Evolutionary conservation across 1,140 invertebrate genomes (phyloP), one percentile per base, ranked within the genome.

Genomic region (Bombyx mori): DNA sequence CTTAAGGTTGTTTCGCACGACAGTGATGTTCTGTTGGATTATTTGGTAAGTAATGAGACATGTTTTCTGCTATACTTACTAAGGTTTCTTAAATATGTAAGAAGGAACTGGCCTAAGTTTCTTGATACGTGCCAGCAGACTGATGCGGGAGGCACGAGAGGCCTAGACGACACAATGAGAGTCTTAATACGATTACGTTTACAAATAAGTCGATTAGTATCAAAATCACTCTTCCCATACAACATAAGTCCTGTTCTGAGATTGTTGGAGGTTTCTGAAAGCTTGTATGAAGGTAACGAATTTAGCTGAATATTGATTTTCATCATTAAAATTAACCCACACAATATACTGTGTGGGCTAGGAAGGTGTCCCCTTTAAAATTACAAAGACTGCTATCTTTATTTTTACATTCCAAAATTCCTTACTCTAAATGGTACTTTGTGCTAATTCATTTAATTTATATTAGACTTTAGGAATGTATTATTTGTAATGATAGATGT

Each of bases 21-120:
- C 75, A 92, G 92, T 9, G 92, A 94, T 77, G 92, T 97, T 1
- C 73, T 97, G 18, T 82, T 98, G 44, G 96, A 98, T 88, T 92
- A 96, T 75, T 89, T 98, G 58, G 94, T 96, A 35, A 96, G 95
- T 67, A 97, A 96, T 77, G 96, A 97, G 80, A 98, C 96, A 6
- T 96, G 95, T 82, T 97, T 97, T 78, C 83, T 97, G 48, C 84
- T 96, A 4, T 98, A 97, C 88, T 86, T 98, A 53, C 88, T 96
- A 53, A 90, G 95, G 65, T 93, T 97, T 73, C 89, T 98, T 18
- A 97, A 97, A 71, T 96, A 95, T 86, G 92, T 96, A 9, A 89
- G 93, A 61, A 90, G 93, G 64, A 95, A 96, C 78, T 97, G 95
- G 95, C 83, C 90, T 0, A 94, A 94, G 71, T 97, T 97, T 76